These are phyloP conservation scores for Hippopotamus amphibius DNA, from an alignment of 2,113 vertebrate genomes.

Conservation along the genomic window DNA sequence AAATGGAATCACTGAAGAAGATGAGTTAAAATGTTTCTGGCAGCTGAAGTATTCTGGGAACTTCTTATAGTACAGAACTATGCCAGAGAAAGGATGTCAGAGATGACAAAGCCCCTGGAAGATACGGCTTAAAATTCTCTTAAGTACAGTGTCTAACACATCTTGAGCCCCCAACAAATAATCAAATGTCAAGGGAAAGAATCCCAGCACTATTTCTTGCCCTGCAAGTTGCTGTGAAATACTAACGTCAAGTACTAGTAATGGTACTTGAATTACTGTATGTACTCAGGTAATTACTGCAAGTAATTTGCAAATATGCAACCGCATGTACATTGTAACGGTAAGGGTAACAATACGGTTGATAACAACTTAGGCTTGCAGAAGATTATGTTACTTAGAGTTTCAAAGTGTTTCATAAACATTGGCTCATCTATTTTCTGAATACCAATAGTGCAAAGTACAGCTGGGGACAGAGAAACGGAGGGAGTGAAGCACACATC, in stretches of 20 bases:
- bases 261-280: slow-evolving; percentile 75
- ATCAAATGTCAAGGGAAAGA: slow-evolving; percentile 64
- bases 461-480: background rate
- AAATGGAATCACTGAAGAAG: slow-evolving; percentile 23
- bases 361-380: slow-evolving; percentile 60
- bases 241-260: slow-evolving; percentile 71
- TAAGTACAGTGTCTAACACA: slow-evolving; percentile 67
- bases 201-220: slow-evolving; percentile 50
- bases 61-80: background rate
- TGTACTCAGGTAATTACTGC: slow-evolving; percentile 72
- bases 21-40: background rate
- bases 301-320: slow-evolving; percentile 73
- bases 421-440: slow-evolving; percentile 66
- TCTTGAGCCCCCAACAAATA: slow-evolving; percentile 57
- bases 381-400: slow-evolving; percentile 59
- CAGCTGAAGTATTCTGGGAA: slow-evolving; percentile 6
- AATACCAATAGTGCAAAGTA: slow-evolving; percentile 52
- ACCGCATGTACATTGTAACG: background rate
- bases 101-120: slow-evolving; percentile 47
- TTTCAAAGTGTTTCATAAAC: slow-evolving; percentile 73
- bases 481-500: background rate
- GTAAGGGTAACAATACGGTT: slow-evolving; percentile 66
- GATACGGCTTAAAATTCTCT: slow-evolving; percentile 57
- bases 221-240: slow-evolving; percentile 61
- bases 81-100: slow-evolving; percentile 2